Conservation (phyloP, 1,140 invertebrate genomes). For the Spodoptera litura region DNA sequence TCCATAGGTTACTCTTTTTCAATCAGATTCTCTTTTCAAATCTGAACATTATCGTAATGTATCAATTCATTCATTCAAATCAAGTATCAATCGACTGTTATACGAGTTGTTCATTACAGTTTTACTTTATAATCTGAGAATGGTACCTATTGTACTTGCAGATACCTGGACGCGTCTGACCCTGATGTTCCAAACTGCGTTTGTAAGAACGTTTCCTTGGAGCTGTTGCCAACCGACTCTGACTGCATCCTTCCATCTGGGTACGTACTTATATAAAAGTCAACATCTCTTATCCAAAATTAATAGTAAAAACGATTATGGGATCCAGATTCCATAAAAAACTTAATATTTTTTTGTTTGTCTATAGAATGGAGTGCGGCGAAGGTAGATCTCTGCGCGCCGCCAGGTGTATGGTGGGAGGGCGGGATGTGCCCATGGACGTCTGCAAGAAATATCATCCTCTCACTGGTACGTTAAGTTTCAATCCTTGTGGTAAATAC, state of each 20-base stretch:
- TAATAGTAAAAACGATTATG: too few species aligned
- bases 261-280: constrained; percentile 53
- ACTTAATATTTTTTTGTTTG: neutral
- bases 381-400: constrained; percentile 75
- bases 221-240: constrained; percentile 75
- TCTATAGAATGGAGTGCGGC: constrained; percentile 74
- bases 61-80: too few species aligned
- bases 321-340: too few species aligned
- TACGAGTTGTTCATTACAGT: too few species aligned
- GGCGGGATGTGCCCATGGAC: constrained; percentile 79
- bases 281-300: too few species aligned
- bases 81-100: too few species aligned
- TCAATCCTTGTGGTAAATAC: neutral
- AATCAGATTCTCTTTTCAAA: too few species aligned
- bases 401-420: constrained; percentile 75
- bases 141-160: constrained; percentile 47
- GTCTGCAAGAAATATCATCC: constrained; percentile 81
- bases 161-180: constrained; percentile 74
- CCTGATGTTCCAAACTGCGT: constrained; percentile 75
- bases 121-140: too few species aligned
- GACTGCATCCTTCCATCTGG: constrained; percentile 78
- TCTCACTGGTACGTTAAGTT: constrained; percentile 68
- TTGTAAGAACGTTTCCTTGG: constrained; percentile 75
- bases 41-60: too few species aligned
- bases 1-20: too few species aligned